Evolutionary conservation across 2,113 vertebrate genomes (phyloP), one percentile per base, ranked within the genome.

Genomic region (Anhinga rufa): DNA sequence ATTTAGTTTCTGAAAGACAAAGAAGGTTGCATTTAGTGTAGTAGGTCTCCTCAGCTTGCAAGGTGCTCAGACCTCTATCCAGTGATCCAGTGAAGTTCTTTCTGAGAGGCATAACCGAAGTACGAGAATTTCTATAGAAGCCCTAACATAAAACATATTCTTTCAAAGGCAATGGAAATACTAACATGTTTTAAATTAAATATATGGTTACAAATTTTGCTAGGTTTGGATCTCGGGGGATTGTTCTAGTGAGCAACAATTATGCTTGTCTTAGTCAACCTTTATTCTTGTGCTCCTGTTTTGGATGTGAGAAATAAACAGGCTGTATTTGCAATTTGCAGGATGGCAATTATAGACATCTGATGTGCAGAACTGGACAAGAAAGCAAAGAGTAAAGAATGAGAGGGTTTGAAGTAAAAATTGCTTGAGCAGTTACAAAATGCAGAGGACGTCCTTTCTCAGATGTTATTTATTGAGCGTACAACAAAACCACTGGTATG

Each of bases 351-450:
- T 82, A 82, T 4, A 77, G 66, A 51, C 49, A 68, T 82, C 57
- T 87, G 88, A 92, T 66, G 88, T 89, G 70, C 74, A 91, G 87
- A 92, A 54, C 29, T 42, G 54, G 78, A 68, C 44, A 70, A 77
- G 78, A 91, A 70, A 77, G 86, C 65, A 70, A 44, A 71, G 34
- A 69, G 22, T 65, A 88, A 90, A 94, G 80, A 89, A 49, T 57
- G 89, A 40, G 28, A 46, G 19, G n/a, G 21, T 69, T 87, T 89
- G 83, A 85, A 97, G 70, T 91, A 77, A 95, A 92, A 94, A 87
- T 76, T 86, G 77, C 78, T 72, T 76, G 8, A 88, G 74, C 74
- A 49, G n/a, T 75, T 68, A 76, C 20, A 64, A 88, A 92, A 82
- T 61, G 48, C 61, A 68, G 79, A 80, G 79, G 17, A 78, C 0